A percentile compares a stretch with the other conserved stretches of the same genome.
Conservation (phyloP, 2,888 invertebrate species). For the Agonopterix arenella region DNA sequence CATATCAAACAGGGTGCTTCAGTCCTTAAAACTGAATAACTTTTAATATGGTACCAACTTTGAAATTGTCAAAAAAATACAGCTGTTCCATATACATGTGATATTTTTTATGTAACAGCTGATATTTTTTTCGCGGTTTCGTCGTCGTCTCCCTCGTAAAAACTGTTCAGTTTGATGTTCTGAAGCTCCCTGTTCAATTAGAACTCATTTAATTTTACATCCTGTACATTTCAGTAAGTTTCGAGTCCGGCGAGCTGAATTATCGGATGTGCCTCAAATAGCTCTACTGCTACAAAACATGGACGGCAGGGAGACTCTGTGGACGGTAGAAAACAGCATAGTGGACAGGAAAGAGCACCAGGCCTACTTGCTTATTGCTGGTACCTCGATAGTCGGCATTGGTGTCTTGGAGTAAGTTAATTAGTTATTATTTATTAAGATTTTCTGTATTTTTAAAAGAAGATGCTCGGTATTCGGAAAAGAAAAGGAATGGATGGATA, state of each 20-base stretch:
- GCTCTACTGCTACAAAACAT: conserved; percentile 37
- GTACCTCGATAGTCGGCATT: conserved; percentile 42
- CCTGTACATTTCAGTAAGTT: conserved; percentile 36
- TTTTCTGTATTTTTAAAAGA: no score
- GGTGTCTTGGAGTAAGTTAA: conserved; percentile 54
- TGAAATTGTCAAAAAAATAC: no score
- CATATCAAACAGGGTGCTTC: no score
- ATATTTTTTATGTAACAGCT: no score
- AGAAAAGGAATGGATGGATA: no score
- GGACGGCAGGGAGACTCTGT: conserved; percentile 45
- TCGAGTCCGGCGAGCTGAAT: conserved; percentile 54
- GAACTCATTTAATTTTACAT: no score
- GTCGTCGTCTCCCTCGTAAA: no score
- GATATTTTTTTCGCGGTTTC: not conserved
- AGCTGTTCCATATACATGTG: no score
- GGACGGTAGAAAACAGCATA: conserved; percentile 45
- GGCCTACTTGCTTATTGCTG: conserved; percentile 48
- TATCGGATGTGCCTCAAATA: conserved; percentile 53
- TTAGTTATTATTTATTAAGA: no score
- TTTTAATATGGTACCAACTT: not conserved
- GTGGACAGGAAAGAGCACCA: conserved; percentile 26
- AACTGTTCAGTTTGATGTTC: no score
- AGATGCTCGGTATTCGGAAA: no score
- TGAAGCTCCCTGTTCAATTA: no score
- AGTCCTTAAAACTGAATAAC: not conserved